Evolutionary conservation across 2,888 invertebrate genomes (phyloP).

Genomic region (Buathra laborator): DNA sequence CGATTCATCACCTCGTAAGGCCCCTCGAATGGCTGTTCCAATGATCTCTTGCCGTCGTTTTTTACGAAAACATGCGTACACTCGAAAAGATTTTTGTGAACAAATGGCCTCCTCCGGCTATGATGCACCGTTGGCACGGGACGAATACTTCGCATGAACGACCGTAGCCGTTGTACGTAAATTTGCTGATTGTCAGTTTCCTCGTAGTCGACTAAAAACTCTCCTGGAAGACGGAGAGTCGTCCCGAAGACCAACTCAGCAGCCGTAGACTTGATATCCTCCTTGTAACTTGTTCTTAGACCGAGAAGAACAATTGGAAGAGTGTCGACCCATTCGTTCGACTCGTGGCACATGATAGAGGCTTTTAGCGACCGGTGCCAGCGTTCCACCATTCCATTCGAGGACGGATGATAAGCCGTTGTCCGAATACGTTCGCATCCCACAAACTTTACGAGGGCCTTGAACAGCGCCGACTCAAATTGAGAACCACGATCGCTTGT

Average conservation of each 20-base stretch:
- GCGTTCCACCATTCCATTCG: not conserved
- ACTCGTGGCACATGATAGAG: not conserved
- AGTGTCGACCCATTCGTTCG: constrained; percentile 58
- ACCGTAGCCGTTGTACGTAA: not conserved
- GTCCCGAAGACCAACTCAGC: not conserved
- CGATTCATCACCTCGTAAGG: constrained; percentile 67
- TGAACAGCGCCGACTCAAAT: constrained; percentile 11
- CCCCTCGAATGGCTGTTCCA: constrained; percentile 72
- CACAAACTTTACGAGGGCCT: constrained; percentile 15
- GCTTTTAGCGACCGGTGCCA: not conserved
- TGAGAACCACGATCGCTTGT: constrained; percentile 15
- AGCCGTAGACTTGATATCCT: constrained; percentile 39
- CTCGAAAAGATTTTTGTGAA: not conserved
- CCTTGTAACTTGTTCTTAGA: constrained; percentile 51
- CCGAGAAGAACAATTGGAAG: constrained; percentile 70
- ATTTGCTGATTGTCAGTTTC: not conserved
- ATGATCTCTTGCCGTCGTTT: constrained; percentile 47
- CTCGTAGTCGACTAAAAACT: not conserved
- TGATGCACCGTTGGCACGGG: not conserved
- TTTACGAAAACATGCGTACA: constrained; percentile 59
- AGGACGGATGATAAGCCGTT: not conserved
- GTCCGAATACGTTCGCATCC: not conserved
- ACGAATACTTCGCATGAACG: not conserved
- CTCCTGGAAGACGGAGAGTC: not conserved
- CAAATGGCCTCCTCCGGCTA: not conserved